A percentile compares a stretch with the other conserved stretches of the same genome.
Evolutionary conservation across 2,113 vertebrate genomes (phyloP).

Genomic region (Brachypteracias leptosomus): DNA sequence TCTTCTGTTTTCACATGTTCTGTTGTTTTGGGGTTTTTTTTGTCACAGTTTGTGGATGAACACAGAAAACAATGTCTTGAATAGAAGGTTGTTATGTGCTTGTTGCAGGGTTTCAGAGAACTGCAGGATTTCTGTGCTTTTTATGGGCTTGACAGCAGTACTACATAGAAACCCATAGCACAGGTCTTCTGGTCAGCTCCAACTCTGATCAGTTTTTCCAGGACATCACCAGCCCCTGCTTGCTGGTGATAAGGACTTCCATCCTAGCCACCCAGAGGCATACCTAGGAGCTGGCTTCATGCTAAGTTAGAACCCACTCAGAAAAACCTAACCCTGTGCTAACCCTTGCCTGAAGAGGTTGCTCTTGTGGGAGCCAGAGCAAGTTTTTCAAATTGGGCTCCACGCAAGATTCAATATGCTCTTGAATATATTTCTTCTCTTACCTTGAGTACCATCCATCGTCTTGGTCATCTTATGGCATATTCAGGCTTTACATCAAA

Average conservation of each 20-base stretch:
- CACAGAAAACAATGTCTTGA: neutral
- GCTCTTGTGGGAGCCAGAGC: neutral
- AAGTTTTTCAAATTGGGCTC: neutral
- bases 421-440: neutral
- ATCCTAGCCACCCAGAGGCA: neutral
- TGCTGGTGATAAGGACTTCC: neutral
- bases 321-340: neutral
- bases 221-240: neutral
- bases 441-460: neutral
- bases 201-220: neutral
- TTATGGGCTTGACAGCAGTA: neutral
- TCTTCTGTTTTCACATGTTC: too few relatives aligned
- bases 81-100: neutral
- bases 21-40: too few relatives aligned
- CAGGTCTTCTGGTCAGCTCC: neutral
- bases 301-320: neutral
- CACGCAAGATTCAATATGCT: neutral
- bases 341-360: neutral
- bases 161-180: rapidly evolving
- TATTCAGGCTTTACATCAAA: neutral
- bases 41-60: neutral
- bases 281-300: neutral
- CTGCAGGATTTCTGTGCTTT: neutral
- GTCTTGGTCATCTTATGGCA: neutral
- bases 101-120: neutral